These are phyloP conservation scores for Xiphophorus maculatus DNA, from an alignment of 2,113 vertebrate species.

Conservation along the genomic window DNA sequence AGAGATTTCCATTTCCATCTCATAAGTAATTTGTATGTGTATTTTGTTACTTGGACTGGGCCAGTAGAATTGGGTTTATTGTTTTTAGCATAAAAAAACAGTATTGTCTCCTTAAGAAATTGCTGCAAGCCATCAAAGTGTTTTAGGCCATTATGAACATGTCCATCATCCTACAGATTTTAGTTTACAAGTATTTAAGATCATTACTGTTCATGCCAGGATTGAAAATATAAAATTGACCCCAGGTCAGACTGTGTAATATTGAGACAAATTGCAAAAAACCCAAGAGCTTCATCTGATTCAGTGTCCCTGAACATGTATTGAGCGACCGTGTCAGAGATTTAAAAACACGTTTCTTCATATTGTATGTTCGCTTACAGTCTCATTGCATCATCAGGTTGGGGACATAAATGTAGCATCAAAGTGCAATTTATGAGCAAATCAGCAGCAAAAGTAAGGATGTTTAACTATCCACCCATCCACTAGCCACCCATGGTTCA, in stretches of 20 bases:
- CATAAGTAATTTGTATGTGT: not conserved
- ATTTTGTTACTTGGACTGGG: not conserved
- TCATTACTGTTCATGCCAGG: not conserved
- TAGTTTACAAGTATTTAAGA: not conserved
- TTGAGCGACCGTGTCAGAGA: not conserved
- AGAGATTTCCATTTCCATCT: not conserved
- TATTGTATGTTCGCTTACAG: too few relatives aligned
- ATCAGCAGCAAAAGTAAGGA: too few relatives aligned
- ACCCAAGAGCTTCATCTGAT: not conserved
- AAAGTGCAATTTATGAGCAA: too few relatives aligned
- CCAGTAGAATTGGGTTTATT: not conserved
- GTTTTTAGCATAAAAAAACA: not conserved
- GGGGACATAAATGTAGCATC: too few relatives aligned
- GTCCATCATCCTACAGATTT: not conserved
- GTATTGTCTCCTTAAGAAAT: not conserved
- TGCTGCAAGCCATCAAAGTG: not conserved
- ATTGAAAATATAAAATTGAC: not conserved
- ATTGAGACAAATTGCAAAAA: not conserved
- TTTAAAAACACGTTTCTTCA: too few relatives aligned
- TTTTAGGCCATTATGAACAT: not conserved
- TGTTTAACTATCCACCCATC: too few relatives aligned
- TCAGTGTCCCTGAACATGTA: not conserved
- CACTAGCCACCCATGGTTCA: too few relatives aligned
- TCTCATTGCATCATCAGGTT: too few relatives aligned
- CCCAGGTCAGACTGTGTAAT: not conserved